phyloP scores from a whole-genome alignment of 2,797 vertebrate species.

The Parotocinclus haroldoi region DNA sequence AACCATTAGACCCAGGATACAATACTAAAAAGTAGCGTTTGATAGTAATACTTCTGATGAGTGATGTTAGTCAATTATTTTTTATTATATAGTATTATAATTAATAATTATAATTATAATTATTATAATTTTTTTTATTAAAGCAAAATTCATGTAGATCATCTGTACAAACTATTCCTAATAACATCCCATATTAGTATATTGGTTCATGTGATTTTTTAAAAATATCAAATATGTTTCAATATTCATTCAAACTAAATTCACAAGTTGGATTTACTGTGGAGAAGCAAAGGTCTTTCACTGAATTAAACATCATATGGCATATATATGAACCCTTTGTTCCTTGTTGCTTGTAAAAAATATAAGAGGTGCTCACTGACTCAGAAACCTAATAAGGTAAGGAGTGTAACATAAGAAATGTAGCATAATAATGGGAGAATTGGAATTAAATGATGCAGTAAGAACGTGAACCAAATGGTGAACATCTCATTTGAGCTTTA shows the following conservation, averaged over 20 bases:
- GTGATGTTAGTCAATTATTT: too few species aligned
- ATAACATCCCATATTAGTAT: too few species aligned
- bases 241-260: neutral
- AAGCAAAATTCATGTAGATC: too few species aligned
- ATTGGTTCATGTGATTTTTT: too few species aligned
- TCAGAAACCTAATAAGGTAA: conserved; percentile 1
- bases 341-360: conserved; percentile 7
- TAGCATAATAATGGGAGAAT: conserved; percentile 18
- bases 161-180: too few species aligned
- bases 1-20: conserved; percentile 55
- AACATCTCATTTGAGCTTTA: conserved; percentile 27
- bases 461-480: conserved; percentile 24
- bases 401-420: too few species aligned
- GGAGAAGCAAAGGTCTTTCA: conserved; percentile 42
- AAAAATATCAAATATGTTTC: too few species aligned
- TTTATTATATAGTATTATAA: too few species aligned
- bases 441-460: conserved; percentile 20
- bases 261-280: neutral
- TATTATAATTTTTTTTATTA: too few species aligned
- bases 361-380: conserved; percentile 23
- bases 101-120: too few species aligned
- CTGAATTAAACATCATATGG: neutral
- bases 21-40: neutral
- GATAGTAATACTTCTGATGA: too few species aligned
- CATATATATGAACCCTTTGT: conserved; percentile 24